Percentiles rank a stretch among this genome's conserved stretches.
These are phyloP conservation scores for Eulithis prunata DNA, from an alignment of 2,888 invertebrate genomes.

Conservation along the genomic window DNA sequence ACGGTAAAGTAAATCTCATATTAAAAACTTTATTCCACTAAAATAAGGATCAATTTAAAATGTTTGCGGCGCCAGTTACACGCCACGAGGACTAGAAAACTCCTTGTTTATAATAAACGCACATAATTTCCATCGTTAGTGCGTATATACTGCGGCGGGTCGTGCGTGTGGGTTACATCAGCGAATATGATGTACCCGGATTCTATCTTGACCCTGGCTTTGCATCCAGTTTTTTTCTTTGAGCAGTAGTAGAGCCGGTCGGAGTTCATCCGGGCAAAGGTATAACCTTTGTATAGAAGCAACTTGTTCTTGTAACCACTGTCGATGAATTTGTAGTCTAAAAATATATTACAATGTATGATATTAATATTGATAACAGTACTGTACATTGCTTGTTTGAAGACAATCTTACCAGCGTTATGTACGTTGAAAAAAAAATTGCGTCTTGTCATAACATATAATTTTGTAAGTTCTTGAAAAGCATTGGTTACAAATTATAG, in stretches of 20 bases:
- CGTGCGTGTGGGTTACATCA: conserved; percentile 15
- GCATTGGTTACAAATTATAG: too few relatives aligned
- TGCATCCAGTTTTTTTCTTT: conserved; percentile 51
- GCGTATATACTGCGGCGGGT: conserved; percentile 7
- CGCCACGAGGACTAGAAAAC: too few relatives aligned
- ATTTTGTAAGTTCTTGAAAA: too few relatives aligned
- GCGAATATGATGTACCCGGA: conserved; percentile 11
- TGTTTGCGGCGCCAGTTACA: too few relatives aligned
- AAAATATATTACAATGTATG: not conserved
- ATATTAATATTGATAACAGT: not conserved
- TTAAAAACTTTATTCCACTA: not conserved
- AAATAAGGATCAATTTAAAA: too few relatives aligned
- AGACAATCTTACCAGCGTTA: not conserved
- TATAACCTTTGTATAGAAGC: conserved; percentile 42
- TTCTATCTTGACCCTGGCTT: conserved; percentile 32
- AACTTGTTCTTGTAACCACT: conserved; percentile 43
- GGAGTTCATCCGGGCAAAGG: conserved; percentile 50
- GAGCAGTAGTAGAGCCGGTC: conserved; percentile 57
- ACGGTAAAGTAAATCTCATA: too few relatives aligned
- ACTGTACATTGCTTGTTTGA: too few relatives aligned
- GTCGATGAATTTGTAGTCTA: conserved; percentile 13
- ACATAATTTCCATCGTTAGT: conserved; percentile 2
- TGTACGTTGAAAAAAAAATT: too few relatives aligned
- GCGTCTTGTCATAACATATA: too few relatives aligned
- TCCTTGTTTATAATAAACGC: not conserved